Evolutionary conservation across 1,140 invertebrate genomes (phyloP), one percentile per base, ranked within the genome.

Genomic region (Megalopta genalis): DNA sequence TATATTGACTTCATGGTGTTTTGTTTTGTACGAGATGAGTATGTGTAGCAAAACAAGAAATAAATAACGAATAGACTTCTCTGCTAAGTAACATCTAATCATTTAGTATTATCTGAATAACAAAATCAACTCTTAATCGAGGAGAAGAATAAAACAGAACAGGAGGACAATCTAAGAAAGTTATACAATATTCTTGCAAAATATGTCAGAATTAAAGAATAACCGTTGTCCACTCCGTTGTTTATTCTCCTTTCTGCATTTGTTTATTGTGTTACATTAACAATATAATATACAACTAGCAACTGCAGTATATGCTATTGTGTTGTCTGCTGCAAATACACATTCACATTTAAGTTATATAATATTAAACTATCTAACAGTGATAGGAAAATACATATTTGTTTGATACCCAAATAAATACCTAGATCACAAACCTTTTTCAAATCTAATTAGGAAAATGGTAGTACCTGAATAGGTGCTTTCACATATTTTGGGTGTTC

Each of bases 401-500:
- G 16, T 27, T 23, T 9, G 27, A 71, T 78, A 78, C 21, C 25
- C 27, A 63, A 77, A 14, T 10, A 70, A 46, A 62, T 68, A 73
- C 52, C 42, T 73, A 74, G 37, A n/a, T 52, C 52, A 18, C 37
- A 76, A 81, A 49, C 62, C 66, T 79, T 32, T 62, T n/a, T 70
- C 52, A 81, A 69, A 57, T 21, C 39, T 60, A 77, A 4, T 65
- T 81, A 67, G 46, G 52, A 66, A 73, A 68, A 67, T 1, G 74
- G 80, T 73, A 86, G 84, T 90, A 90, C 90, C 88, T 90, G 88
- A 84, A 91, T 79, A 89, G 90, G 87, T 87, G 89, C 82, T 87
- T 90, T 82, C 57, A 90, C 75, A 86, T 90, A 88, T 84, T 88
- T 90, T 73, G 86, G 83, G 83, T 85, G 64, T 81, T 86, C 82